Percentiles rank a stretch among this genome's conserved stretches.
Evolutionary conservation across 2,888 invertebrate species (phyloP).

Genomic region (Caenorhabditis japonica): DNA sequence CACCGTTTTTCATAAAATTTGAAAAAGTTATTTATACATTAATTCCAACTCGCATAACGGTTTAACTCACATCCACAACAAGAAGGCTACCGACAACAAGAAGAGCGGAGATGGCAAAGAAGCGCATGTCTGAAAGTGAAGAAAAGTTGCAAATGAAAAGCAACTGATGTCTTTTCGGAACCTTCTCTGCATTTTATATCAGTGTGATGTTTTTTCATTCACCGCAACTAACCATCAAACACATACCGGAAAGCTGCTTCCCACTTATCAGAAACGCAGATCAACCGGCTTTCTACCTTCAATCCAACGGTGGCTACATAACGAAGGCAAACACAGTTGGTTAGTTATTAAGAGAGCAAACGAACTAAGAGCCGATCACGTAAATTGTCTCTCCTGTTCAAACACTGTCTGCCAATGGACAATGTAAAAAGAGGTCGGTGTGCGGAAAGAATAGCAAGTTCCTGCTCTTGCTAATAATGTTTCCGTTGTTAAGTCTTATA

Average conservation of each 20-base stretch:
- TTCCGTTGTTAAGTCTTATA: conserved; percentile 37
- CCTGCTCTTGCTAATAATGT: conserved; percentile 29
- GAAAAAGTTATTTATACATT: too few species aligned
- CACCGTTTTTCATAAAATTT: too few species aligned
- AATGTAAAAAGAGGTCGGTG: conserved; percentile 35
- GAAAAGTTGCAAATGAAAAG: conserved; percentile 35
- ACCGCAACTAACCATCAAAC: conserved; percentile 39
- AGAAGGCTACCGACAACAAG: conserved; percentile 27
- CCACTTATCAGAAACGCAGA: conserved; percentile 46
- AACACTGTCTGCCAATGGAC: conserved; percentile 29
- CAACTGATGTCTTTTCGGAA: conserved; percentile 28
- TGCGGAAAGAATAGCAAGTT: conserved; percentile 36
- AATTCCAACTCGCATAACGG: too few species aligned
- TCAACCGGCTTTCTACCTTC: conserved; percentile 36
- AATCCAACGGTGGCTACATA: conserved; percentile 33
- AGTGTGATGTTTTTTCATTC: too few species aligned
- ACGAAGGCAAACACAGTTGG: conserved; percentile 47
- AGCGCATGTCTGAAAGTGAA: conserved; percentile 22
- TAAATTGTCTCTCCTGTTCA: conserved; percentile 19
- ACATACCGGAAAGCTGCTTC: conserved; percentile 49
- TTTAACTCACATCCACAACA: too few species aligned
- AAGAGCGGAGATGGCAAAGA: conserved; percentile 31
- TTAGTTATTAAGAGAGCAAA: conserved; percentile 38
- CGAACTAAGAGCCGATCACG: conserved; percentile 37
- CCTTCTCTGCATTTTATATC: conserved; percentile 26